Evolutionary conservation across 1,140 invertebrate species (phyloP).

Genomic region (Pseudomyrmex concolor): DNA sequence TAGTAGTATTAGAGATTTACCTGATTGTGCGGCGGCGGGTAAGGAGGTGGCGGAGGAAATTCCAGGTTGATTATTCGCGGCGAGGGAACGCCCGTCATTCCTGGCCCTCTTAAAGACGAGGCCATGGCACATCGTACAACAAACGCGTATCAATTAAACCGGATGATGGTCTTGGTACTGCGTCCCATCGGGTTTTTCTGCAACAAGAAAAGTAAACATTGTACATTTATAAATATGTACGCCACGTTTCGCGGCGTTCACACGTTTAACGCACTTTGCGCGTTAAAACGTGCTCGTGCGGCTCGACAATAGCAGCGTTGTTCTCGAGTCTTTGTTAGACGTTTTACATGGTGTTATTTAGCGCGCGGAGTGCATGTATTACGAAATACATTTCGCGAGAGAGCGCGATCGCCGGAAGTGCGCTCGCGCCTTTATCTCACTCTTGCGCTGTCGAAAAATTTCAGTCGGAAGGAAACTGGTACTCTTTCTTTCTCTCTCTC

Average conservation of each 20-base stretch:
- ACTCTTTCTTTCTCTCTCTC: background rate
- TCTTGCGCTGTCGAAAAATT: background rate
- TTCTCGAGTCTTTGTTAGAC: background rate
- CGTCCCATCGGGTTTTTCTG: conserved; percentile 23
- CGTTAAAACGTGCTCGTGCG: background rate
- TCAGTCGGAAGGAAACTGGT: conserved; percentile 6
- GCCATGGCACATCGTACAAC: conserved; percentile 78
- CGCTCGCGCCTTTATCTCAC: background rate
- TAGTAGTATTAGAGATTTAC: conserved; percentile 45
- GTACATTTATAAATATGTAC: background rate
- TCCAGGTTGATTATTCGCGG: conserved; percentile 83
- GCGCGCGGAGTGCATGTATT: conserved; percentile 1
- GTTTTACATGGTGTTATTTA: conserved; percentile 6
- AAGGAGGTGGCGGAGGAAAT: conserved; percentile 86
- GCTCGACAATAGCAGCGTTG: conserved; percentile 16
- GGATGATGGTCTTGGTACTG: conserved; percentile 19
- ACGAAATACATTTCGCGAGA: conserved; percentile 16
- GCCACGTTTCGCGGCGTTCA: background rate
- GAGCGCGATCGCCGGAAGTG: background rate
- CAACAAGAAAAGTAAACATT: background rate
- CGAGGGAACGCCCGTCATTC: conserved; percentile 73
- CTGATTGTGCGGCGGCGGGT: conserved; percentile 84
- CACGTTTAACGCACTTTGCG: background rate
- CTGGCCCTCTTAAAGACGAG: conserved; percentile 76
- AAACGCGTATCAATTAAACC: conserved; percentile 47